Evolutionary conservation across 2,888 invertebrate species (phyloP), one percentile per base, ranked within the genome.

Genomic region (Megastigmus dorsalis): DNA sequence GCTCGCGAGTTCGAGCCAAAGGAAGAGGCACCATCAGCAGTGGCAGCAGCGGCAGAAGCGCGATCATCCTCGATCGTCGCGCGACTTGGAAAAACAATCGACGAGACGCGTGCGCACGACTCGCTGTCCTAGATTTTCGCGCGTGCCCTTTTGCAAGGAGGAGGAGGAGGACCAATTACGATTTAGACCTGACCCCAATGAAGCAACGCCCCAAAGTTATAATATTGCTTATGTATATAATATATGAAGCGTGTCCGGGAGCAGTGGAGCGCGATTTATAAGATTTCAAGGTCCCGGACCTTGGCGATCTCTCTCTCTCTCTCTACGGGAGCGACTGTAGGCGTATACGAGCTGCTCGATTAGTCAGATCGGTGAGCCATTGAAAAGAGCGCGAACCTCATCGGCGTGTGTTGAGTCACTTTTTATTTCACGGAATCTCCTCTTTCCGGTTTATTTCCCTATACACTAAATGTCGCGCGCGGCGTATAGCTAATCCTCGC

Each of bases 71-170:
- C 33, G 30, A 62, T 36, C 50, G 20, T 38, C 30, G n/a, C n/a
- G n/a, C n/a, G 20, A 33, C 30, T 48, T 63, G 50, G 63, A 52
- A 65, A 65, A 48, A 36, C 23, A 52, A 20, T 38, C 23, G 52
- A 38, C 23, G 15, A 30, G 28, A 62, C 13, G 30, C 36, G 54
- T 36, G 13, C 18, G 4, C 20, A 13, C 18, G 3, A 1, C 55
- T 36, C n/a, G n/a, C n/a, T 62, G 48, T n/a, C 36, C 36, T 23
- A 62, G 62, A 62, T 62, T 62, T 52, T 65, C 50, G 15, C 36
- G 23, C 23, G n/a, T n/a, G n/a, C n/a, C n/a, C n/a, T n/a, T n/a
- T n/a, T n/a, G n/a, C n/a, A n/a, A n/a, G n/a, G n/a, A n/a, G n/a
- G n/a, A 20, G n/a, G 30, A 45, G 1, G 62, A 33, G 48, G n/a